phyloP scores from a whole-genome alignment of 2,888 invertebrate genomes.

The Drosophila longiperda region DNA sequence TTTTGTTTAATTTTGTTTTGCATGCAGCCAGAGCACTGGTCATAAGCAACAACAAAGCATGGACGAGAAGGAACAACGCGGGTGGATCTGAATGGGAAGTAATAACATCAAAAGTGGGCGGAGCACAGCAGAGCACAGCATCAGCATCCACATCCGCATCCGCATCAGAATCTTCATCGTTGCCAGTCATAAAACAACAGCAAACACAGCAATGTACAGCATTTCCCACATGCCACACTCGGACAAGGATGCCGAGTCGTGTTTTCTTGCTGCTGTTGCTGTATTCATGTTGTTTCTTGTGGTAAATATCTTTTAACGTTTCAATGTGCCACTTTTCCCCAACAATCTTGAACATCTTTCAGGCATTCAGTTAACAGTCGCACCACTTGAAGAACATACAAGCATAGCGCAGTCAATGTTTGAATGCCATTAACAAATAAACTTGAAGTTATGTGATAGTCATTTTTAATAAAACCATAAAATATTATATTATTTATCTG shows the following conservation, averaged over 20 bases:
- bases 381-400: constrained; percentile 48
- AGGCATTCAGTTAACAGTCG: constrained; percentile 29
- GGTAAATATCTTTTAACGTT: constrained; percentile 48
- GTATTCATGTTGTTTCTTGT: constrained; percentile 34
- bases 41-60: constrained; percentile 54
- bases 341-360: constrained; percentile 13
- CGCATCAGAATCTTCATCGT: constrained; percentile 40
- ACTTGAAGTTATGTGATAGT: neutral
- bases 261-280: constrained; percentile 34
- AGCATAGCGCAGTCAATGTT: constrained; percentile 34
- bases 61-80: constrained; percentile 51
- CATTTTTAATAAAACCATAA: neutral
- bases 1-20: constrained; percentile 76
- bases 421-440: neutral
- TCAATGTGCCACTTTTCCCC: constrained; percentile 40
- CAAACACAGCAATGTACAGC: constrained; percentile 45
- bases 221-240: constrained; percentile 60
- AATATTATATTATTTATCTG: neutral
- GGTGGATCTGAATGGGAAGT: neutral
- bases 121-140: constrained; percentile 15
- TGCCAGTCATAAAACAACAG: constrained; percentile 53
- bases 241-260: constrained; percentile 45
- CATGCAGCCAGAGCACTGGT: constrained; percentile 47
- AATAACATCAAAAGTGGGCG: constrained; percentile 19
- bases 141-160: neutral